Conservation (phyloP, 2,797 vertebrate species). For the Esox masquinongy region DNA sequence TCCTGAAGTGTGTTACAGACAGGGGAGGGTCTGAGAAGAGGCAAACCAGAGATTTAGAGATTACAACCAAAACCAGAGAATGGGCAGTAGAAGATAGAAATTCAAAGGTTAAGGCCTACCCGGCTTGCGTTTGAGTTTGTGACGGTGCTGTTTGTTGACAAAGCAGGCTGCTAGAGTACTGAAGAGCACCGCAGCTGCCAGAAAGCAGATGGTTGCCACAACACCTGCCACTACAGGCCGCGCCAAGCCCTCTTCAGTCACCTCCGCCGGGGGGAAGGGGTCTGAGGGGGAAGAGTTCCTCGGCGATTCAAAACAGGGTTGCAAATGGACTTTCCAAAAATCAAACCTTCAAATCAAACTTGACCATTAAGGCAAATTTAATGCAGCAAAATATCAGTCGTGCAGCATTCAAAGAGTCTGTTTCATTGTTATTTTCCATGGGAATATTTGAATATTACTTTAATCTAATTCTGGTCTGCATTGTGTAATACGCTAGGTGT, state of each 20-base stretch:
- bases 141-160: conserved; percentile 97
- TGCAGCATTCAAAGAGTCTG: background rate
- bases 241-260: conserved; percentile 93
- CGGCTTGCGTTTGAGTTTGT: conserved; percentile 98
- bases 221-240: conserved; percentile 96
- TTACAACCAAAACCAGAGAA: background rate
- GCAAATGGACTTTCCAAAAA: background rate
- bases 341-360: background rate
- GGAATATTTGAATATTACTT: background rate
- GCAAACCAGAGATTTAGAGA: conserved; percentile 48
- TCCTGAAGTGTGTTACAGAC: conserved; percentile 99
- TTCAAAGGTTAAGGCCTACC: conserved; percentile 71
- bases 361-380: background rate
- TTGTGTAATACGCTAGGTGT: background rate
- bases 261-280: conserved; percentile 90
- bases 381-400: background rate
- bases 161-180: conserved; percentile 98
- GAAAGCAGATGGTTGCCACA: conserved; percentile 97
- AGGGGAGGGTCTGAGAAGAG: conserved; percentile 91
- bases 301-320: background rate
- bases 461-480: background rate
- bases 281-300: conserved; percentile 70
- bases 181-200: conserved; percentile 96
- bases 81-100: background rate
- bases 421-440: background rate